Base-by-base conservation (phyloP, 2,888 invertebrate species). In the Chrysotoxum bicinctum region DNA sequence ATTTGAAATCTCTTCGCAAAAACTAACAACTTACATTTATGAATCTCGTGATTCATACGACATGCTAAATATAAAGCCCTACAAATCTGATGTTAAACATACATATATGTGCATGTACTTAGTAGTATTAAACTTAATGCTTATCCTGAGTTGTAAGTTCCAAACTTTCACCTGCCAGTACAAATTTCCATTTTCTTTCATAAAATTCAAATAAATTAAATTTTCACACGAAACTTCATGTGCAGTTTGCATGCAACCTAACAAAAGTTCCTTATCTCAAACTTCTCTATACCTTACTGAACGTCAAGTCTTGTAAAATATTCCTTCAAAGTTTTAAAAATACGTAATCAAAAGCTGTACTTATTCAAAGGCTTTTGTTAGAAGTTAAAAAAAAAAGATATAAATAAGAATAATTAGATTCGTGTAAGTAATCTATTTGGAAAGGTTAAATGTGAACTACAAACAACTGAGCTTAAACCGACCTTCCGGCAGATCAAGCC, bases 371-470 rank as follows among this genome's bases (percentile, higher is more conserved):
- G 19, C 7, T 16, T 30, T 43, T 10, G 16, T 21, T 14, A 37
- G 23, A 37, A 35, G 14, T 0, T 8, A 37, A 7, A 14, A 16
- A 2, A 8, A 14, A 35, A 58, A 23, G 2, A 7, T 30, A 12
- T 32, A 35, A 30, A 21, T 23, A 68, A 54, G 12, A 56, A 19
- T 54, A 52, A 56, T 4, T 48, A 12, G 8, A 14, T 37, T 50
- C 52, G 66, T 77, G 62, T 73, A 69, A 73, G 48, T 14, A 30
- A 69, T 64, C 35, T 21, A 58, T 74, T 54, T 23, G 23, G 56
- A 83, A 74, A 79, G 83, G 74, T 83, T 56, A 83, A 79, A 45
- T 56, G 64, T 74, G 69, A 69, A 69, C 50, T 43, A 56, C 56
- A 40, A 56, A 56, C 56, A 40, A 56, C 19, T 35, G 21, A n/a